Conservation (phyloP, 2,888 invertebrate species). For the Nephrotoma flavescens region DNA sequence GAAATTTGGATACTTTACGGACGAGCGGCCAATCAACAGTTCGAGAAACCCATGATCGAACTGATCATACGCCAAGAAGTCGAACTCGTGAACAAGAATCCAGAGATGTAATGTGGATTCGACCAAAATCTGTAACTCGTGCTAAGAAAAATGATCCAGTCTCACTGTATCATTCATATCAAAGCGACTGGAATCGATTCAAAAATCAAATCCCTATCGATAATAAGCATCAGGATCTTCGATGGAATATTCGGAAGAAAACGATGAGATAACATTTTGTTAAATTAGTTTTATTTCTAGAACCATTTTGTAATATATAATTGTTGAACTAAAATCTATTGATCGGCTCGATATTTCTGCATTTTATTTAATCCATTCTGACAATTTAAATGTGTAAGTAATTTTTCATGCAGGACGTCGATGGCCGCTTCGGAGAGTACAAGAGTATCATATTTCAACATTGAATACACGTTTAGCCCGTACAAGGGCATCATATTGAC, state of each 20-base stretch:
- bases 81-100: conserved; percentile 12
- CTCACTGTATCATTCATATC: conserved; percentile 60
- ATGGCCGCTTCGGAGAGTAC: conserved; percentile 75
- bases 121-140: conserved; percentile 9
- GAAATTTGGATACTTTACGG: background rate
- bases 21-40: conserved; percentile 12
- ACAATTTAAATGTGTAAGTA: conserved; percentile 53
- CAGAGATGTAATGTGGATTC: conserved; percentile 10
- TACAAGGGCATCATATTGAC: conserved; percentile 92
- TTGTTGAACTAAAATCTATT: conserved; percentile 28
- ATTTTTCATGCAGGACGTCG: conserved; percentile 65
- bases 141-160: conserved; percentile 44
- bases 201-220: conserved; percentile 57
- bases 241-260: conserved; percentile 56
- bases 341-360: conserved; percentile 44
- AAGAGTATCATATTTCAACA: conserved; percentile 91
- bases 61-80: conserved; percentile 13
- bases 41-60: conserved; percentile 14
- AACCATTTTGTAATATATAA: background rate
- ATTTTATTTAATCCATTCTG: conserved; percentile 33
- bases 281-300: background rate
- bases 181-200: conserved; percentile 55
- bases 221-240: conserved; percentile 45
- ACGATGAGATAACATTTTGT: conserved; percentile 35
- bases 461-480: conserved; percentile 89